phyloP scores from a whole-genome alignment of 2,797 vertebrate genomes.

The Pseudopleuronectes americanus region DNA sequence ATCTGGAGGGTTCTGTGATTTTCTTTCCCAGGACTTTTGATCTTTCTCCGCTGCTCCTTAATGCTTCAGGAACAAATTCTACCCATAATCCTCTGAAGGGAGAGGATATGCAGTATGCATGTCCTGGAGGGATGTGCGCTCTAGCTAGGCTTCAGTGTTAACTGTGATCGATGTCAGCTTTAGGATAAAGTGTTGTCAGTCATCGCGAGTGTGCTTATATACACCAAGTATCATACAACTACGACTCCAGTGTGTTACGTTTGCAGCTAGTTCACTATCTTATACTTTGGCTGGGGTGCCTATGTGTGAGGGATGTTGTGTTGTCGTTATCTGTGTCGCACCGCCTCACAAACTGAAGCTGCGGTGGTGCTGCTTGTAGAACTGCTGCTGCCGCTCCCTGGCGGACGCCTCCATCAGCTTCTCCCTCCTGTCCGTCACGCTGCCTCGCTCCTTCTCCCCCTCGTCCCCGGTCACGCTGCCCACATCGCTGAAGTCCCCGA shows the following conservation, averaged over 20 bases:
- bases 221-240: conserved; percentile 53
- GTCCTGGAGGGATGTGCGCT: conserved; percentile 39
- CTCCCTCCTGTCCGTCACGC: conserved; percentile 45
- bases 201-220: conserved; percentile 50
- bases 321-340: neutral
- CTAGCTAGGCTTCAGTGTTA: conserved; percentile 34
- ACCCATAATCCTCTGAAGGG: conserved; percentile 43
- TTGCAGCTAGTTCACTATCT: conserved; percentile 16
- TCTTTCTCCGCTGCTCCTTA: conserved; percentile 41
- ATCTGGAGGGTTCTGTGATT: conserved; percentile 10
- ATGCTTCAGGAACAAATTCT: conserved; percentile 55
- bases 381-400: conserved; percentile 77
- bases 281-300: conserved; percentile 43
- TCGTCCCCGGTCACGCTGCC: conserved; percentile 77
- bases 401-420: conserved; percentile 48
- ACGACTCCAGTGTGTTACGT: conserved; percentile 23
- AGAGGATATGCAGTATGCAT: conserved; percentile 33
- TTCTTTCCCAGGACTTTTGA: conserved; percentile 33
- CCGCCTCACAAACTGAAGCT: conserved; percentile 84
- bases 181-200: conserved; percentile 53
- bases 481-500: conserved; percentile 87
- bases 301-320: conserved; percentile 12
- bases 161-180: conserved; percentile 43
- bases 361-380: conserved; percentile 83
- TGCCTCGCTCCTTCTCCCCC: conserved; percentile 59